Base-by-base conservation (phyloP, 2,113 vertebrate species). In the Pimephales promelas region DNA sequence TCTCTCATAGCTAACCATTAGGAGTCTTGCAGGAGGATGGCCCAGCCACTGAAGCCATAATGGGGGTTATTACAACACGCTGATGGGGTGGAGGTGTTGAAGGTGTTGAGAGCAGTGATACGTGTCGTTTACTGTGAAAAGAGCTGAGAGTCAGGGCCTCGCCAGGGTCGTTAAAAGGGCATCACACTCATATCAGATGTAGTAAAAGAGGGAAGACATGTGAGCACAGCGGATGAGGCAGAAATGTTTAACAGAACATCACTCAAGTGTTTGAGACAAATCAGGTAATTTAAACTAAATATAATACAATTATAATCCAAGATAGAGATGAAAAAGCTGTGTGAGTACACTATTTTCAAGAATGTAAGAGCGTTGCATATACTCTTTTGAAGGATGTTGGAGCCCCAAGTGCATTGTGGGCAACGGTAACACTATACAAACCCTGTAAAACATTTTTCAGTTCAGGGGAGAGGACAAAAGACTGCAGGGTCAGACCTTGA, bases 51-150 rank as follows among this genome's bases (percentile, higher is more conserved):
- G 74, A 89, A 90, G 89, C 90, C 89, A 90, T 94, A 93, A 94
- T 94, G 92, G 91, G 92, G 90, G 92, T 92, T 93, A 90, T 92
- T 92, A 92, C 92, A 92, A 91, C 89, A 78, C 57, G 84, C 88
- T 92, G 93, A 94, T 94, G 90, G 92, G 93, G 90, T 90, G 80
- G 86, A 85, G 75, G 83, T 68, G 79, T 66, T 45, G 24, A 90
- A 86, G 86, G 92, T 90, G 93, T 93, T 92, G 93, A 92, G 91
- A 92, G 91, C 93, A 93, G 91, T 92, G 93, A 93, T 92, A 92
- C 94, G 92, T 94, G 92, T 94, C 92, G 90, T 94, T 88, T 88
- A 92, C 88, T 89, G 92, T 90, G 89, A 74, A 86, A 92, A 86
- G 88, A 79, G 36, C 70, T 59, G 61, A 49, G 59, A 78, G 84